A percentile compares a stretch with the other conserved stretches of the same genome.
Evolutionary conservation across 2,888 invertebrate species (phyloP).

Genomic region (Cataglyphis rosenhaueri): DNA sequence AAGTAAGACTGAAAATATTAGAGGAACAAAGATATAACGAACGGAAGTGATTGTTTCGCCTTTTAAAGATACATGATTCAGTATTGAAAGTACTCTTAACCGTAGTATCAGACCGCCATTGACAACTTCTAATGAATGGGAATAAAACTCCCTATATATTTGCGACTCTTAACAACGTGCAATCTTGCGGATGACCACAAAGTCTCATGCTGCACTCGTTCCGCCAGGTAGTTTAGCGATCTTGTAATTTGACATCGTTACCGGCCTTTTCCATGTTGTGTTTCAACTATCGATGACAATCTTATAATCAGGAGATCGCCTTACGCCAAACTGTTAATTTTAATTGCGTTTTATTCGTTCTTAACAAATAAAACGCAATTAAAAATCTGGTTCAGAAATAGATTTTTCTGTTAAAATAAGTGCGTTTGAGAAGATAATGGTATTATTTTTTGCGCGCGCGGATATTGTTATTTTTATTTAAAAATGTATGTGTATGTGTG

Average conservation of each 20-base stretch:
- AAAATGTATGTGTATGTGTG: neutral
- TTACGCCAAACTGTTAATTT: neutral
- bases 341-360: constrained; percentile 1
- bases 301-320: neutral
- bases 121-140: constrained; percentile 68
- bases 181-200: constrained; percentile 81
- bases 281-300: constrained; percentile 25
- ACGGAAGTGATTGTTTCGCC: neutral
- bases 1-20: neutral
- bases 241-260: constrained; percentile 58
- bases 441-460: neutral
- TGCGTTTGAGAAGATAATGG: neutral
- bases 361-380: neutral
- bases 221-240: constrained; percentile 24
- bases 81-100: constrained; percentile 7
- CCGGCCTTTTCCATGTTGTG: constrained; percentile 7
- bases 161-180: constrained; percentile 68
- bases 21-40: neutral
- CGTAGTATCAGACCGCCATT: constrained; percentile 63
- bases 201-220: constrained; percentile 56
- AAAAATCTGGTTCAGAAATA: no score
- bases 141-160: constrained; percentile 66
- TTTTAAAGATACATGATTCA: constrained; percentile 11
- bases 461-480: neutral
- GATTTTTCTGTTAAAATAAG: neutral